Base-by-base conservation (phyloP, 2,113 vertebrate genomes). In the Anhinga anhinga region DNA sequence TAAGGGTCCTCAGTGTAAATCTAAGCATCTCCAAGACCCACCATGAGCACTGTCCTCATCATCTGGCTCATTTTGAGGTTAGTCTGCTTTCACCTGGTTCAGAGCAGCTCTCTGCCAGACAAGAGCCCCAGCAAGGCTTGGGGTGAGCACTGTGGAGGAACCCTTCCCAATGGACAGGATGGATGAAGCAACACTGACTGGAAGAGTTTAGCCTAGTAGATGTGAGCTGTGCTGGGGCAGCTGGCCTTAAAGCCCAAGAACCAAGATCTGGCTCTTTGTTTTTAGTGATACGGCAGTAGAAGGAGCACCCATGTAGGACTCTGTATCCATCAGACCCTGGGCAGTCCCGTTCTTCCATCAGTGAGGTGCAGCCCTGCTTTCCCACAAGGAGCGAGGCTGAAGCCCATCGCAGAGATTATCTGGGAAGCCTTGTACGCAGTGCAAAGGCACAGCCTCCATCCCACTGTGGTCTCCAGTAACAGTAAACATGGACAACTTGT, bases 351-450 rank as follows among this genome's bases (percentile, higher is more conserved):
- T 50, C 44, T 71, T 50, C 42, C 56, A 71, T 9, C 32, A 38
- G 9, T 6, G 63, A 80, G 34, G 16, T 40, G 38, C 65, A 91
- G n/a, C n/a, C 26, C 26, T 84, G 29, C 8, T 80, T 55, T 80
- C 27, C 63, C 26, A 42, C 0, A 0, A 66, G 56, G 14, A 79
- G 1, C 7, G 4, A 52, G 38, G 49, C 44, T 66, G 73, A 49
- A 73, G 55, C 7, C 42, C 26, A 19, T 15, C 2, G 1, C 23
- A 49, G 49, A 66, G 36, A 26, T 78, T 18, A 36, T 27, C 11
- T 56, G 61, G 29, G 49, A 80, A 26, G 34, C 18, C 25, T 25
- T 14, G 11, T 3, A 9, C 30, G 53, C 4, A 0, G 1, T 47
- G n/a, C 34, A 78, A 71, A 56, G 45, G 23, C 63, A 87, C 17